A percentile compares a stretch with the other conserved stretches of the same genome.
These are phyloP conservation scores for Penaeus indicus DNA, from an alignment of 1,140 invertebrate species.

Conservation along the genomic window DNA sequence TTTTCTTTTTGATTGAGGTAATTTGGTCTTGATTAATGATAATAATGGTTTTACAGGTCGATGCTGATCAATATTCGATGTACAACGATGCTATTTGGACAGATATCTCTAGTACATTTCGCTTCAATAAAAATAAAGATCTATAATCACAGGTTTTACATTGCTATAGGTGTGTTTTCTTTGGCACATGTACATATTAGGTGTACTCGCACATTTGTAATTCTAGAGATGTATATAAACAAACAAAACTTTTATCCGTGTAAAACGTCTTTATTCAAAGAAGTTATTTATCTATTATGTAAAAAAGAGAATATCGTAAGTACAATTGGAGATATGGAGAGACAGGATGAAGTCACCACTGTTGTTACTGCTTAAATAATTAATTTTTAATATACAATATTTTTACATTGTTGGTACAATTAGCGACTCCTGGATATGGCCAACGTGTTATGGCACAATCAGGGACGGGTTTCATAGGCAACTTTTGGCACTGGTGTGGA, in stretches of 20 bases:
- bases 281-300: conserved; percentile 45
- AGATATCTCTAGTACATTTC: too few relatives aligned
- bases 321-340: conserved; percentile 44
- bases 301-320: conserved; percentile 50
- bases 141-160: too few relatives aligned
- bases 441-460: conserved; percentile 49
- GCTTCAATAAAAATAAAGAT: too few relatives aligned
- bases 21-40: too few relatives aligned
- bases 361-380: conserved; percentile 47
- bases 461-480: conserved; percentile 42
- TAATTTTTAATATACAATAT: conserved; percentile 40
- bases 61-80: too few relatives aligned
- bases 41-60: too few relatives aligned
- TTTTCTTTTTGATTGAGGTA: too few relatives aligned
- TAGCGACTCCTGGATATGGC: conserved; percentile 41
- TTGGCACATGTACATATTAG: too few relatives aligned
- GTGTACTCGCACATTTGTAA: too few relatives aligned
- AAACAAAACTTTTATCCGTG: background rate
- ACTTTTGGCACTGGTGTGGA: conserved; percentile 38
- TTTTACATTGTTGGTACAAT: conserved; percentile 36
- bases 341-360: conserved; percentile 39
- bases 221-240: background rate
- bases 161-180: too few relatives aligned
- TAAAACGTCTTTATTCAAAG: conserved; percentile 47
- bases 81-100: too few relatives aligned